Percentiles rank a stretch among this genome's conserved stretches.
These are phyloP conservation scores for Andrena dorsata DNA, from an alignment of 2,888 invertebrate genomes.

Conservation along the genomic window DNA sequence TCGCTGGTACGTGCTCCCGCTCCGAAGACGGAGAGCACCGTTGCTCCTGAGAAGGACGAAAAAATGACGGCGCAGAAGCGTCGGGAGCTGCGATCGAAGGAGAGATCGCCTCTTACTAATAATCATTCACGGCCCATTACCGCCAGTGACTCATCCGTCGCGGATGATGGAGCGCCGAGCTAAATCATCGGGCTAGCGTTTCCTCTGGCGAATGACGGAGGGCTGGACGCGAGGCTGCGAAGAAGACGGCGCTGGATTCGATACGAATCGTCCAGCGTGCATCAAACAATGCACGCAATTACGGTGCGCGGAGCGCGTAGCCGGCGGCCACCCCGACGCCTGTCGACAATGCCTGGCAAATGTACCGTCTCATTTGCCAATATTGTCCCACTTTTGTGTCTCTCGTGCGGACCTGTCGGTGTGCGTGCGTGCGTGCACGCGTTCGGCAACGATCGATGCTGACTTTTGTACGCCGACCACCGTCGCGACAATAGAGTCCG, in stretches of 20 bases:
- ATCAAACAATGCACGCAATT: conserved; percentile 84
- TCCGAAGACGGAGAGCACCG: not conserved
- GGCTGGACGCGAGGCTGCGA: not conserved
- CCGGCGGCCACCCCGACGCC: conserved; percentile 74
- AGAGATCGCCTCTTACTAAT: conserved; percentile 65
- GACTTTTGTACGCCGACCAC: conserved; percentile 66
- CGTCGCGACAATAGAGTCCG: conserved; percentile 53
- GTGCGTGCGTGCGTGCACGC: conserved; percentile 49
- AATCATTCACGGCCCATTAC: conserved; percentile 78
- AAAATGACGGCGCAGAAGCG: conserved; percentile 17
- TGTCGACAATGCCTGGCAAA: conserved; percentile 81
- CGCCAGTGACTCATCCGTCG: conserved; percentile 71
- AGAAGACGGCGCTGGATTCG: conserved; percentile 68
- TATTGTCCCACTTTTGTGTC: conserved; percentile 83
- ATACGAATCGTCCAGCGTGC: conserved; percentile 77
- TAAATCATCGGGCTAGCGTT: conserved; percentile 72
- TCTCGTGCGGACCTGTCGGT: conserved; percentile 39
- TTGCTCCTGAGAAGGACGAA: conserved; percentile 17
- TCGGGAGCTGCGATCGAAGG: conserved; percentile 14
- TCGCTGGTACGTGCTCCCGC: conserved; percentile 55
- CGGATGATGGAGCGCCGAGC: conserved; percentile 39
- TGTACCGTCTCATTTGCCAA: conserved; percentile 84
- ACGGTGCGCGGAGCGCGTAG: conserved; percentile 76
- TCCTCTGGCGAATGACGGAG: conserved; percentile 8
- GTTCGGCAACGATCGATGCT: conserved; percentile 60